Conservation (phyloP, 2,113 vertebrate species). For the Tapirus terrestris region DNA sequence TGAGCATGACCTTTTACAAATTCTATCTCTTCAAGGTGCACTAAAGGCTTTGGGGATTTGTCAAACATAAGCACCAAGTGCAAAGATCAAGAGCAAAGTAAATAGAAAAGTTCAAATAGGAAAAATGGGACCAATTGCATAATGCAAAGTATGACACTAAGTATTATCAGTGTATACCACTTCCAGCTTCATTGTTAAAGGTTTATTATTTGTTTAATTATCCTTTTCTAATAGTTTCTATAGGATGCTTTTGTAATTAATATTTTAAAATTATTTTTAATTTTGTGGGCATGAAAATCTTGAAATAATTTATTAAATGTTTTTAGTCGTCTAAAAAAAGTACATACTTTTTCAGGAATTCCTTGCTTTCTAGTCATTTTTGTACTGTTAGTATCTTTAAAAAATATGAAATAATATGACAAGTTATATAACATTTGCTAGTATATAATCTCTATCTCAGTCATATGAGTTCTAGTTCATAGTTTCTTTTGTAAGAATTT, state of each 20-base stretch:
- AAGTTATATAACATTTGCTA: neutral
- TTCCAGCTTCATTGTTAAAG: neutral
- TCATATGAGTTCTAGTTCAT: neutral
- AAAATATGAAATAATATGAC: slow-evolving; percentile 3
- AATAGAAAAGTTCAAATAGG: neutral
- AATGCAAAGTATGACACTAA: neutral
- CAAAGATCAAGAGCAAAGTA: slow-evolving; percentile 21
- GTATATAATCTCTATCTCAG: neutral
- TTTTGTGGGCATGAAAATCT: neutral
- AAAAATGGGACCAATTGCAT: neutral
- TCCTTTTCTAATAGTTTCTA: neutral
- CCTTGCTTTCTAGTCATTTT: neutral
- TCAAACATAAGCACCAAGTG: neutral
- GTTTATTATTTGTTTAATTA: neutral
- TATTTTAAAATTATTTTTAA: neutral
- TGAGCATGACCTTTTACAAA: neutral
- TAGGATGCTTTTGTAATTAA: neutral
- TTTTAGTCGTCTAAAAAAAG: neutral
- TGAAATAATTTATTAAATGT: neutral
- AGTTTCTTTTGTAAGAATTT: slow-evolving; percentile 24
- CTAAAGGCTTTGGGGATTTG: neutral
- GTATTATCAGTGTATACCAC: neutral
- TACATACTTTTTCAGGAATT: neutral
- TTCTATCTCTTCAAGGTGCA: neutral
- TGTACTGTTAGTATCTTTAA: neutral